These are phyloP conservation scores for Parapristionchus giblindavisi DNA, from an alignment of 2,888 invertebrate species.

Conservation along the genomic window DNA sequence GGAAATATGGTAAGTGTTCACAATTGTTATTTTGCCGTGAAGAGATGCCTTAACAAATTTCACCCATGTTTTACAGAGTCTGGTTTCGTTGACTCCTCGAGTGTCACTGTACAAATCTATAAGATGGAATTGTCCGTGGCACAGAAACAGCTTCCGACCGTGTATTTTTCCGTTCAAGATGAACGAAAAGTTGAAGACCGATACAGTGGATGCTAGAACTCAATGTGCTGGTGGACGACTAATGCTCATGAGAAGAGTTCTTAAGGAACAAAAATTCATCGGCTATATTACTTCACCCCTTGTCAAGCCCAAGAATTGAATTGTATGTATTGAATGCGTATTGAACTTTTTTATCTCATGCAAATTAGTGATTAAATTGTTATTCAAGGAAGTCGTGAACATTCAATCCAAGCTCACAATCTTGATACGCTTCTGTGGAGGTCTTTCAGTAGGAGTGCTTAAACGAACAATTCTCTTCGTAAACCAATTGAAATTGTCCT, in stretches of 20 bases:
- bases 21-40: no score
- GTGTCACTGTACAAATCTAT: constrained; percentile 36
- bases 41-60: no score
- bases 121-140: constrained; percentile 67
- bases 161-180: constrained; percentile 64
- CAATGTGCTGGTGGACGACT: constrained; percentile 59
- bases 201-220: constrained; percentile 57
- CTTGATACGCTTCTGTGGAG: neutral
- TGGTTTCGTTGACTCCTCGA: constrained; percentile 1
- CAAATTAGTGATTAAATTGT: neutral
- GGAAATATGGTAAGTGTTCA: no score
- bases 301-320: neutral
- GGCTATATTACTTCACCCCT: constrained; percentile 58
- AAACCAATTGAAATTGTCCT: no score
- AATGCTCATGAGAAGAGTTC: constrained; percentile 63
- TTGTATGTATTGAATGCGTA: neutral
- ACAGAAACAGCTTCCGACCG: constrained; percentile 63
- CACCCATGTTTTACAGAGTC: no score
- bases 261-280: constrained; percentile 62
- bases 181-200: constrained; percentile 59
- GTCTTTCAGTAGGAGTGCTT: neutral
- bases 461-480: no score
- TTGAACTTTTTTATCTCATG: neutral
- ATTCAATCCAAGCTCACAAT: neutral
- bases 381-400: neutral